Conservation (phyloP, 2,888 invertebrate species). For the Salticus scenicus region DNA sequence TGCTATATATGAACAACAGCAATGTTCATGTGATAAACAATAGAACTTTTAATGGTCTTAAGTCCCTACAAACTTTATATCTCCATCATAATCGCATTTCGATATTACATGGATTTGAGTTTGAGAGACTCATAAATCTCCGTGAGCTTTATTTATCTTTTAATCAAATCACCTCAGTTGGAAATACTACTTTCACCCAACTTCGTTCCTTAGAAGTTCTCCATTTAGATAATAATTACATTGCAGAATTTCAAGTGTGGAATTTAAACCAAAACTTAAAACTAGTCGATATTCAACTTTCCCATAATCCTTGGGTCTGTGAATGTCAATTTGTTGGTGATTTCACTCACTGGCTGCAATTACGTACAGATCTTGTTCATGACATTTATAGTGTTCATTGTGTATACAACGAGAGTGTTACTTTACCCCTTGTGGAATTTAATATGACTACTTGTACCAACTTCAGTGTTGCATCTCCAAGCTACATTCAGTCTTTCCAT, state of each 20-base stretch:
- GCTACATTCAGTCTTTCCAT: slow-evolving; percentile 55
- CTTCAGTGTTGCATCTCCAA: slow-evolving; percentile 53
- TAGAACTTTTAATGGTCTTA: slow-evolving; percentile 87
- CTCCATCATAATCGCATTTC: slow-evolving; percentile 84
- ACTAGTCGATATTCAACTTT: slow-evolving; percentile 76
- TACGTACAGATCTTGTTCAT: slow-evolving; percentile 78
- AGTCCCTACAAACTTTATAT: slow-evolving; percentile 84
- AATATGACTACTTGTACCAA: slow-evolving; percentile 70
- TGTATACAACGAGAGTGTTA: slow-evolving; percentile 71
- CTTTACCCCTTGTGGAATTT: slow-evolving; percentile 69
- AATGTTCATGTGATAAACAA: slow-evolving; percentile 87
- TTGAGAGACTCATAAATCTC: slow-evolving; percentile 85
- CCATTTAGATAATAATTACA: slow-evolving; percentile 83
- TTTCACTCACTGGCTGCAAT: slow-evolving; percentile 85
- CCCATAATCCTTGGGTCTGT: slow-evolving; percentile 89
- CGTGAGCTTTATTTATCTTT: slow-evolving; percentile 84
- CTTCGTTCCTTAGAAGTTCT: slow-evolving; percentile 82
- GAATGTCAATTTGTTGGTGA: slow-evolving; percentile 86
- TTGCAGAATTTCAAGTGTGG: slow-evolving; percentile 84
- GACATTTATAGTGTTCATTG: slow-evolving; percentile 70
- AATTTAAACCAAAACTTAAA: slow-evolving; percentile 67
- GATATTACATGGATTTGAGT: slow-evolving; percentile 85
- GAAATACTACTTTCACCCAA: slow-evolving; percentile 83
- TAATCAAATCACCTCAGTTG: slow-evolving; percentile 83
- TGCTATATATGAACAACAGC: slow-evolving; percentile 85